These are phyloP conservation scores for Remorina albescens DNA, from an alignment of 2,797 vertebrate genomes.

Conservation along the genomic window DNA sequence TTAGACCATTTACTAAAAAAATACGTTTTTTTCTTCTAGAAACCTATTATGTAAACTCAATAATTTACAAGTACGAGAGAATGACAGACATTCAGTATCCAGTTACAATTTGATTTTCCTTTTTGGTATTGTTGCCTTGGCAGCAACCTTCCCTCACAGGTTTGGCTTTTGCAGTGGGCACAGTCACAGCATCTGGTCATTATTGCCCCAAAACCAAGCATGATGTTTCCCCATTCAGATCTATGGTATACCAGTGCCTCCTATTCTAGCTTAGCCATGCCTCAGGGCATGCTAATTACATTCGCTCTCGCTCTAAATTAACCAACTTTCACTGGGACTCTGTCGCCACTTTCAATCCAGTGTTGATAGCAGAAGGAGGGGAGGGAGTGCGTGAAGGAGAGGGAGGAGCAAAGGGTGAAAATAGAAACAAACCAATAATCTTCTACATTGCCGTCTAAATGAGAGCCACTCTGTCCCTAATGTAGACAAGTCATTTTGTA, in stretches of 20 bases:
- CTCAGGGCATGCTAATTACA: conserved; percentile 97
- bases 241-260: conserved; percentile 70
- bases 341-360: conserved; percentile 89
- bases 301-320: conserved; percentile 95
- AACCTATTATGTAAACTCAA: background rate
- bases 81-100: conserved; percentile 32
- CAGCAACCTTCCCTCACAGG: conserved; percentile 72
- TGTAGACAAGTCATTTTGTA: conserved; percentile 87
- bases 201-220: conserved; percentile 63
- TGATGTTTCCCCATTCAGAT: conserved; percentile 67
- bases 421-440: conserved; percentile 95
- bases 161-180: conserved; percentile 85
- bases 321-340: conserved; percentile 96
- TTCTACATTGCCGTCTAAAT: conserved; percentile 89
- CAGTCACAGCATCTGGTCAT: conserved; percentile 69
- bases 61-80: conserved; percentile 19
- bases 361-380: conserved; percentile 81
- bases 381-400: conserved; percentile 59
- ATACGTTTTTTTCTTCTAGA: no score
- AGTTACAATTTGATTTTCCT: conserved; percentile 77
- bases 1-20: background rate
- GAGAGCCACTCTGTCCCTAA: conserved; percentile 85
- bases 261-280: conserved; percentile 83
- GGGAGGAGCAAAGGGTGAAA: conserved; percentile 76
- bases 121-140: conserved; percentile 80